Base-by-base conservation (phyloP, 2,888 invertebrate genomes). In the Arenicola marina region DNA sequence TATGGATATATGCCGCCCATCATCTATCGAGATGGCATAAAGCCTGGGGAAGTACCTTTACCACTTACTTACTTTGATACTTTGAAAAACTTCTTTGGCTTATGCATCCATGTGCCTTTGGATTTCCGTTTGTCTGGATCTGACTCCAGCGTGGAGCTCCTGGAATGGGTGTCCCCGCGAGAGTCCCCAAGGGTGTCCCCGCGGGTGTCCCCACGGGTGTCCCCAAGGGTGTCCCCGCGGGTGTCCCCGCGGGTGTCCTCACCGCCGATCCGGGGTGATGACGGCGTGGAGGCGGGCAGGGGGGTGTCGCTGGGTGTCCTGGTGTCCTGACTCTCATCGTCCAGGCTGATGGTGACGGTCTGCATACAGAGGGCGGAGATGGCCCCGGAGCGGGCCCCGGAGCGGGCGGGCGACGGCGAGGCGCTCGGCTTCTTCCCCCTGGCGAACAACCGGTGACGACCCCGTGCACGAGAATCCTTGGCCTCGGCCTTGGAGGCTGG, bases 31-130 rank as follows among this genome's bases (percentile, higher is more conserved):
- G n/a, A n/a, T n/a, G n/a, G n/a, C n/a, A n/a, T n/a, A n/a, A n/a
- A n/a, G n/a, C n/a, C n/a, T n/a, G n/a, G n/a, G n/a, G n/a, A n/a
- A n/a, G n/a, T n/a, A n/a, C n/a, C n/a, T n/a, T n/a, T n/a, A n/a
- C n/a, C n/a, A 38, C 38, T 15, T 38, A 78, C 80, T 78, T 70
- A 80, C 79, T 80, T 80, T 73, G 79, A 79, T 73, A 78, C 78
- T 76, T 78, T 79, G 71, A 80, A 80, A 66, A 80, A 77, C 66
- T 74, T 76, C 68, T 72, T 78, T 21, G 79, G 77, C 64, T 76
- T 79, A 61, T 78, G 78, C 56, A 80, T 73, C 75, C 78, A 79
- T 15, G 38, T 7, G 11, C 38, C 15, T 15, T 38, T 38, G 38
- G 33, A 38, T 61, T 21, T 48, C 44, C 15, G 38, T n/a, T 24